Base-by-base conservation (phyloP, 2,888 invertebrate species). In the Pterostichus niger region DNA sequence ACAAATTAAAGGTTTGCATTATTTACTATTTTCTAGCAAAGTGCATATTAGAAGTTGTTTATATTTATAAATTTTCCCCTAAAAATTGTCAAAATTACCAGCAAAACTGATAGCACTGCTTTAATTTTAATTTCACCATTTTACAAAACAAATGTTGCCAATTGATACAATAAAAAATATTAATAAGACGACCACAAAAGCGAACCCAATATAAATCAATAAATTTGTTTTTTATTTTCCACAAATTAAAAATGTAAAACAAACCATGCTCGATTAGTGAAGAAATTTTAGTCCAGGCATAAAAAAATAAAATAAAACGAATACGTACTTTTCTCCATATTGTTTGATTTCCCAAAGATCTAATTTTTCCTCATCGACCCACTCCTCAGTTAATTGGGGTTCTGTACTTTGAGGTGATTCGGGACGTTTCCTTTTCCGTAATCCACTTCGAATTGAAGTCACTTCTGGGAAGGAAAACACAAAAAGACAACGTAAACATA, bases 301-400 rank as follows among this genome's bases (percentile, higher is more conserved):
- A 84, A 81, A 81, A 24, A 83, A n/a, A 84, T 11, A 76, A 82
- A 59, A 35, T 40, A 56, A 77, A 75, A 49, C 24, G 0, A 71
- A 33, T 76, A 91, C 90, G 86, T 92, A 94, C 93, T 93, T 94
- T 89, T 98, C 97, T 24, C 96, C 96, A 88, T 97, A 98, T 87
- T 96, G 95, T 87, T 97, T 97, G 84, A 99, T 98, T 91, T 99
- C 98, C 98, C 98, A 99, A 52, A 99, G 90, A 88, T 99, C 98
- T 61, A 99, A 90, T 88, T 97, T 96, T 85, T 98, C 98, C 90
- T 99, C 99, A 86, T 98, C 97, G 0, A 98, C 96, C 99, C 99
- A 99, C 87, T 96, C 96, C 90, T 99, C 98, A 0, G 95, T 94
- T 10, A 98, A 97, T 91, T 97, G 97, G 0, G 99, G 98, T 88